phyloP scores from a whole-genome alignment of 2,797 vertebrate genomes.

The Numenius phaeopus region DNA sequence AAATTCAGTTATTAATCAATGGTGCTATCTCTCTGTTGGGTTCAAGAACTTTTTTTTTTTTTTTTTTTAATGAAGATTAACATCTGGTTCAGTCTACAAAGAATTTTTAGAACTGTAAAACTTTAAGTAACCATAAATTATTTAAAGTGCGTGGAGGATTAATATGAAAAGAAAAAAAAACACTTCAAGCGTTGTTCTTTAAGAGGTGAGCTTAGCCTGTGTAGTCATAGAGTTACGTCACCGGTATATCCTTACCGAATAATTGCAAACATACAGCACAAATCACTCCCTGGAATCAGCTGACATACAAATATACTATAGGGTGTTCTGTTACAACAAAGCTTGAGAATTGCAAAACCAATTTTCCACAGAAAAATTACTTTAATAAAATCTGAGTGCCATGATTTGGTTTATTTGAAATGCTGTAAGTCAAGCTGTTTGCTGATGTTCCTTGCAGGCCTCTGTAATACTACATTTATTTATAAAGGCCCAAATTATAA shows the following conservation, averaged over 20 bases:
- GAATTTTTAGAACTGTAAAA: constrained; percentile 24
- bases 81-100: constrained; percentile 41
- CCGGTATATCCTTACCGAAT: constrained; percentile 64
- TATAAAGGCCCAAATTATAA: constrained; percentile 8
- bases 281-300: constrained; percentile 43
- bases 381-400: constrained; percentile 38
- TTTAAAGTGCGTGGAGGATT: background rate
- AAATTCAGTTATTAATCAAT: constrained; percentile 56
- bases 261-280: constrained; percentile 37
- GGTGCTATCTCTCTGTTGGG: background rate
- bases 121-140: constrained; percentile 22
- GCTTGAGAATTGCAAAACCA: constrained; percentile 55
- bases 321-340: constrained; percentile 60
- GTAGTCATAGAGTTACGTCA: constrained; percentile 56
- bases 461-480: constrained; percentile 30
- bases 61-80: background rate
- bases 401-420: constrained; percentile 47
- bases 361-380: constrained; percentile 60
- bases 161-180: background rate
- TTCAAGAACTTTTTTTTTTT: background rate
- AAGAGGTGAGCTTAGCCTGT: constrained; percentile 67
- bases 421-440: constrained; percentile 18
- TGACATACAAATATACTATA: constrained; percentile 38
- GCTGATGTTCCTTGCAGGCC: constrained; percentile 2
- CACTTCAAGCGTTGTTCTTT: constrained; percentile 51